A percentile compares a stretch with the other conserved stretches of the same genome.
phyloP scores from a whole-genome alignment of 1,140 invertebrate species.

The Drosophila lowei region DNA sequence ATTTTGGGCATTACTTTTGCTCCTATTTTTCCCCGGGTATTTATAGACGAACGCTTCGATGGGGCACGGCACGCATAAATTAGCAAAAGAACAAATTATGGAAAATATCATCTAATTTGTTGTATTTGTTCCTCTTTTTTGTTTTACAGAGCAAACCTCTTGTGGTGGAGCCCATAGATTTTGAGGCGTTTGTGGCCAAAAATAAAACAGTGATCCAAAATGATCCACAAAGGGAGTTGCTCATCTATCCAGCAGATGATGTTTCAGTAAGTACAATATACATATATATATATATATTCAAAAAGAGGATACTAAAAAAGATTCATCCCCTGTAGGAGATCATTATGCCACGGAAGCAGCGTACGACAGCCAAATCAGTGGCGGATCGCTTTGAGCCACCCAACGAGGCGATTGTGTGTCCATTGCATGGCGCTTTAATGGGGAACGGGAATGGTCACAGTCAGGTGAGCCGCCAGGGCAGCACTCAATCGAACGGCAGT shows the following conservation, averaged over 20 bases:
- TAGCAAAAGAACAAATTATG: constrained; percentile 55
- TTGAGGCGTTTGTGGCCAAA: constrained; percentile 94
- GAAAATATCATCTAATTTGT: constrained; percentile 9
- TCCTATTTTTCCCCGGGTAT: constrained; percentile 13
- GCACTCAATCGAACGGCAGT: constrained; percentile 61
- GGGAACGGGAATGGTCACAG: constrained; percentile 60
- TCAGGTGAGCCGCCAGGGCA: constrained; percentile 67
- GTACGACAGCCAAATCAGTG: constrained; percentile 90
- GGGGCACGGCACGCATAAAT: constrained; percentile 60
- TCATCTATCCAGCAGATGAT: constrained; percentile 95
- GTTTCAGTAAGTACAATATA: constrained; percentile 89
- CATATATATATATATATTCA: neutral
- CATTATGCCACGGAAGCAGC: constrained; percentile 89
- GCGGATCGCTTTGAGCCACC: constrained; percentile 84
- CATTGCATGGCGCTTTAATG: constrained; percentile 58
- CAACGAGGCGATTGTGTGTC: constrained; percentile 74
- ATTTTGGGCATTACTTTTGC: constrained; percentile 31
- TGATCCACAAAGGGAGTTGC: constrained; percentile 94
- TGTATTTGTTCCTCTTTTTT: constrained; percentile 10
- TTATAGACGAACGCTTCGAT: constrained; percentile 28
- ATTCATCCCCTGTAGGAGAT: constrained; percentile 84
- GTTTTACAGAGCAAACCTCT: constrained; percentile 89
- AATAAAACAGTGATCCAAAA: constrained; percentile 96
- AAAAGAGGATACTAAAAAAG: neutral
- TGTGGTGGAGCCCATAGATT: constrained; percentile 93